Conservation (phyloP, 2,888 invertebrate species). For the Caenorhabditis wallacei region DNA sequence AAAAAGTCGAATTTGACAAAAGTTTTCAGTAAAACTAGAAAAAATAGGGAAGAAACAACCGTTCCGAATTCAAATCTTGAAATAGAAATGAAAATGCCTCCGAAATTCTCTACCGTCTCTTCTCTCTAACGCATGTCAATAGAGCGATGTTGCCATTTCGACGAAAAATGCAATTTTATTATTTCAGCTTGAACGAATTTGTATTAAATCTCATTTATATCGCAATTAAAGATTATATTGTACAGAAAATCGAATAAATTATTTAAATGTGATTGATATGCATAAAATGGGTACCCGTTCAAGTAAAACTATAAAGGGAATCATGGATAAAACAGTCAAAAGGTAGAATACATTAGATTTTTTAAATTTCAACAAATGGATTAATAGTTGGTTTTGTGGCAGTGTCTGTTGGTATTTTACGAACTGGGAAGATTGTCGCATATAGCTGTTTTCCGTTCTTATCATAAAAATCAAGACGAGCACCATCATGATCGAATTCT, state of each 20-base stretch:
- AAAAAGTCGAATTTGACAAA: background rate
- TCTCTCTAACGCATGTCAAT: constrained; percentile 3
- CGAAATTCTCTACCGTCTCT: constrained; percentile 7
- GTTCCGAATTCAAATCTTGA: background rate
- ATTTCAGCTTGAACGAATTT: background rate
- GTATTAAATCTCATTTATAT: background rate
- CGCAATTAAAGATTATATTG: background rate
- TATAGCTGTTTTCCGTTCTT: constrained; percentile 56
- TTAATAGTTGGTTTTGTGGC: constrained; percentile 13
- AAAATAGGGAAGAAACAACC: background rate
- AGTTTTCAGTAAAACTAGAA: background rate
- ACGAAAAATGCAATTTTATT: background rate
- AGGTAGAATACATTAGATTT: background rate
- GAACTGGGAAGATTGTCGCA: constrained; percentile 18
- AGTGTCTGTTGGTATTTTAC: constrained; percentile 30
- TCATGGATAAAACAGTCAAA: background rate
- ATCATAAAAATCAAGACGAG: constrained; percentile 54
- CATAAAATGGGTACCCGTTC: constrained; percentile 33
- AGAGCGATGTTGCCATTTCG: constrained; percentile 10
- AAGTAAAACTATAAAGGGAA: constrained; percentile 19
- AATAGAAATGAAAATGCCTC: background rate
- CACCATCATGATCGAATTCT: constrained; percentile 45
- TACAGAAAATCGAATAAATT: background rate
- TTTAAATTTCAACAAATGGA: constrained; percentile 46
- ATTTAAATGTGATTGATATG: constrained; percentile 14